These are phyloP conservation scores for Semibalanus balanoides DNA, from an alignment of 1,140 invertebrate genomes.

Conservation along the genomic window DNA sequence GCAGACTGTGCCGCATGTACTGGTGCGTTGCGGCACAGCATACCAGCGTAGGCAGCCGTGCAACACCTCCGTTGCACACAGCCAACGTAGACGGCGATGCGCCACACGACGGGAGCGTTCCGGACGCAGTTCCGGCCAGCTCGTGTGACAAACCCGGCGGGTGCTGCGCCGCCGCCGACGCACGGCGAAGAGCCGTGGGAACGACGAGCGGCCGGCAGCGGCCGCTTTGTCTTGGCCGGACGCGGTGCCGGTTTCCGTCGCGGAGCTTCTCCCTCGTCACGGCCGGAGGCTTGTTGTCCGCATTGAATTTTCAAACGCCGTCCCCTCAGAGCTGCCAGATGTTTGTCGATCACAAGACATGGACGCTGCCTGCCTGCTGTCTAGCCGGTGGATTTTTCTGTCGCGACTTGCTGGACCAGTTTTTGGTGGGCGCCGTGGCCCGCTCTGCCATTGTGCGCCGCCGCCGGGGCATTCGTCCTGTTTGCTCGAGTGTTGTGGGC, in stretches of 20 bases:
- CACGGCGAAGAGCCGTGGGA: not conserved
- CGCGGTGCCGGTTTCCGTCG: too few species aligned
- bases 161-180: too few species aligned
- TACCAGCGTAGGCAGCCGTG: not conserved
- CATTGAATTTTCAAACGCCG: not conserved
- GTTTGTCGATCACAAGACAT: not conserved
- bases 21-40: not conserved
- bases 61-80: not conserved
- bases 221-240: not conserved
- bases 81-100: too few species aligned
- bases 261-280: not conserved
- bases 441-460: not conserved
- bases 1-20: not conserved
- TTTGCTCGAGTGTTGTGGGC: too few species aligned
- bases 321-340: not conserved
- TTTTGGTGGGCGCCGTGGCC: not conserved
- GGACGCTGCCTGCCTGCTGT: not conserved
- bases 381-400: not conserved
- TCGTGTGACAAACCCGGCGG: too few species aligned
- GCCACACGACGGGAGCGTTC: too few species aligned
- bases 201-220: not conserved
- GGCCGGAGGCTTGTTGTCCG: not conserved
- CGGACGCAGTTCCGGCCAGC: too few species aligned
- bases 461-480: not conserved
- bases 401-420: not conserved